Evolutionary conservation across 2,797 vertebrate species (phyloP), one percentile per base, ranked within the genome.

Genomic region (Enteromius anoplus): DNA sequence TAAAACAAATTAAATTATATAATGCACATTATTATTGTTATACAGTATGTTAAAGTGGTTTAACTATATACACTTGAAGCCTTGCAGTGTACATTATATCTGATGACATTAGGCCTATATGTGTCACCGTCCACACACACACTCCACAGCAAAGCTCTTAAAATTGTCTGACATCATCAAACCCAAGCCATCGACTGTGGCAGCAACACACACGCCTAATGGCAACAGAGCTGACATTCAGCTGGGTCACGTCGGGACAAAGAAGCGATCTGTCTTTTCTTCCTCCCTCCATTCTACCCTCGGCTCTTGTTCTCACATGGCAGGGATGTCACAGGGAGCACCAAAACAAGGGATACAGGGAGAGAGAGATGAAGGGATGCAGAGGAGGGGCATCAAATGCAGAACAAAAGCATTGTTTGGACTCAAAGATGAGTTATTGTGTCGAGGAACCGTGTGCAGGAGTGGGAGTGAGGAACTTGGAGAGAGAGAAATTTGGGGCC

Each of bases 251-350:
- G 15, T 2, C 3, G 34, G 87, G 89, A 95, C 95, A 95, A 95
- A 91, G 89, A 83, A 75, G 0, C 60, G 49, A 87, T 85, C 90
- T 95, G 94, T 95, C 73, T 75, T 65, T 75, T 75, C 78, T 83
- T 80, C 85, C 86, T 90, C 89, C 87, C 87, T 91, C 87, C 89
- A 88, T 90, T 88, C 89, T 91, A 85, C 84, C 77, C 82, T 82
- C 81, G 49, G 71, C 81, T 58, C 81, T 82, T 82, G 81, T 75
- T 68, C 92, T 93, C 89, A 92, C 93, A 92, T 94, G 92, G 93
- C 92, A 88, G 94, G 92, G 93, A 95, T 94, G 94, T 94, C 94
- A 93, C 94, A 93, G 93, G 90, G 91, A 91, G 93, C 93, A 88
- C 93, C 72, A 91, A 88, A 92, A 93, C 92, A 90, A 93, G 83